Evolutionary conservation across 1,140 invertebrate species (phyloP), one percentile per base, ranked within the genome.

Genomic region (Drepana arcuata): DNA sequence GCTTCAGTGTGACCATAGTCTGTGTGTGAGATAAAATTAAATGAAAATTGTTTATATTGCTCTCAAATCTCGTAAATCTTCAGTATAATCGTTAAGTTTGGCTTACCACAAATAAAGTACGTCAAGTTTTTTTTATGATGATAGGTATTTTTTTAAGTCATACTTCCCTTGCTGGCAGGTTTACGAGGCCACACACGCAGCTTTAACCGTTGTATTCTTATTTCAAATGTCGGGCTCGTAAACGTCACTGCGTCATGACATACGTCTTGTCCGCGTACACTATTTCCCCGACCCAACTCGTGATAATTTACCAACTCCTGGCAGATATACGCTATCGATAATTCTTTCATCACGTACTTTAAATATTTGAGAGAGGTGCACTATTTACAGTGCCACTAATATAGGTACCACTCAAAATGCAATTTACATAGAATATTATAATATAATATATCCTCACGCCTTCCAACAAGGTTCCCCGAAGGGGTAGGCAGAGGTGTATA

Each of bases 191-290:
- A 69, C 69, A 71, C 72, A 67, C 55, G 52, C 34, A 29, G 54
- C 30, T 21, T 45, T 44, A 37, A 39, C 37, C 30, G 38, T 61
- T 33, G 49, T 60, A 50, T 71, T 70, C 58, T 69, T 61, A 69
- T 72, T 68, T 64, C 52, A 56, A 60, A 69, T 59, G 51, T 67
- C 52, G 38, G 42, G 27, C 41, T 70, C 64, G 58, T 72, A 72
- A 72, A 71, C 45, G 57, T 70, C 62, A 44, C n/a, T n/a, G n/a
- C n/a, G n/a, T 55, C 38, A 49, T 69, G 59, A 67, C 47, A 51
- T 58, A 54, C 41, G 48, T 36, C 32, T 38, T 32, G 41, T 31
- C 41, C 41, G 38, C 32, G 33, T 51, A 28, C 28, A 28, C 23
- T 30, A n/a, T n/a, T n/a, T 16, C 15, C 18, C 14, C 26, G 10